Percentiles rank a stretch among this genome's conserved stretches.
phyloP scores from a whole-genome alignment of 2,888 invertebrate species.

The Chymomyza amoena region DNA sequence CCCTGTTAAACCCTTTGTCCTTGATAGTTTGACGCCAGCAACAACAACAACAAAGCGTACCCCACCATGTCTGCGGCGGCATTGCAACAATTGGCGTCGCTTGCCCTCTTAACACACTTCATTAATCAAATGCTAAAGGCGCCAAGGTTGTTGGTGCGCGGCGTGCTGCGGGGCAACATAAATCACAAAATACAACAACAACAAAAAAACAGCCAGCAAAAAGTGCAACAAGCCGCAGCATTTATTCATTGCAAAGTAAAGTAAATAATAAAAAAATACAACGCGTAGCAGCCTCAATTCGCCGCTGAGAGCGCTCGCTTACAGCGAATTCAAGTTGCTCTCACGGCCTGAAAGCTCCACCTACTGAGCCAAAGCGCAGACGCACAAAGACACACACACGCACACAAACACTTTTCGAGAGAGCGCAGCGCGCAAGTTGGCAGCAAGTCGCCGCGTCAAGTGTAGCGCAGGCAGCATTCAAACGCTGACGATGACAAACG shows the following conservation, averaged over 20 bases:
- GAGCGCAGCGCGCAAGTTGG: constrained; percentile 30
- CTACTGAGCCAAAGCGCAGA: constrained; percentile 54
- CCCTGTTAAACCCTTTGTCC: constrained; percentile 44
- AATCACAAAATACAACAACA: not conserved
- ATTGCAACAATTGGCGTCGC: constrained; percentile 52
- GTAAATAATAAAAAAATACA: constrained; percentile 6
- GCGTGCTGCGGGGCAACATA: too few species aligned
- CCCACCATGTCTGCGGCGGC: constrained; percentile 19
- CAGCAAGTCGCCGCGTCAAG: constrained; percentile 16
- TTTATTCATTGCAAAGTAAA: constrained; percentile 28
- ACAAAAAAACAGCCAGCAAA: constrained; percentile 28
- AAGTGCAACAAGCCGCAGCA: constrained; percentile 26
- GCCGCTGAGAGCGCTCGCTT: constrained; percentile 6
- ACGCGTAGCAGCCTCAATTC: constrained; percentile 14
- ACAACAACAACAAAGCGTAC: constrained; percentile 3
- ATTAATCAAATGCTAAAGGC: constrained; percentile 67
- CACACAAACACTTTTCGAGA: constrained; percentile 16
- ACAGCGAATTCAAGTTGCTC: constrained; percentile 18
- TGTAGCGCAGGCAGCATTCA: constrained; percentile 35
- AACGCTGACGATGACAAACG: constrained; percentile 69
- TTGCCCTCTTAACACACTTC: constrained; percentile 78
- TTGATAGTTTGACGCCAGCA: constrained; percentile 34
- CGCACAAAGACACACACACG: constrained; percentile 31
- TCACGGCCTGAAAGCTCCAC: constrained; percentile 60
- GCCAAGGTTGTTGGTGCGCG: constrained; percentile 3